Conservation (phyloP, 2,113 vertebrate genomes). For the Dolichallabes microphthalmus region DNA sequence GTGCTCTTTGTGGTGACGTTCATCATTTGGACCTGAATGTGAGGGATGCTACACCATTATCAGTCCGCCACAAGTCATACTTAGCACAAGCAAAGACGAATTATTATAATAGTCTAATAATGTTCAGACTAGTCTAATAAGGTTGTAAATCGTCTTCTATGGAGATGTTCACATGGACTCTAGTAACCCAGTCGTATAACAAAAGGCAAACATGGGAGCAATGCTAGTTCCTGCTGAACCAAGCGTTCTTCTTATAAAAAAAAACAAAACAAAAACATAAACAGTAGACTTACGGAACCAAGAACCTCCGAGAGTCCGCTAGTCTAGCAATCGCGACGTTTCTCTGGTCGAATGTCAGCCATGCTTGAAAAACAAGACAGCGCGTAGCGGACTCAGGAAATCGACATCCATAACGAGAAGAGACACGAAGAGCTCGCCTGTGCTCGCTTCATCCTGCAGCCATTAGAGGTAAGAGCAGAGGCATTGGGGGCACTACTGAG, state of each 20-base stretch:
- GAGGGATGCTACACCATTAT: not conserved
- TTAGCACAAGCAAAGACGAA: not conserved
- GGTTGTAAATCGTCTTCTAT: not conserved
- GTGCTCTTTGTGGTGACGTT: not conserved
- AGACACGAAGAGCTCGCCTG: not conserved
- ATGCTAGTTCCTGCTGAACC: constrained; percentile 23
- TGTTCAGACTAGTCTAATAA: not conserved
- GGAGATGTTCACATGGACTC: constrained; percentile 49
- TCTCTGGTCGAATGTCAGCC: constrained; percentile 51
- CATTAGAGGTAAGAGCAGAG: constrained; percentile 43
- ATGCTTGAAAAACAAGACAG: constrained; percentile 43
- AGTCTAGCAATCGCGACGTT: constrained; percentile 35
- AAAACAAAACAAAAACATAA: constrained; percentile 2
- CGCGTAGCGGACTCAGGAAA: constrained; percentile 27
- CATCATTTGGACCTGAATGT: not conserved
- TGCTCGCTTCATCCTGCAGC: constrained; percentile 45
- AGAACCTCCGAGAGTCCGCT: constrained; percentile 22
- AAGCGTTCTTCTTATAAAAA: not conserved
- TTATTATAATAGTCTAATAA: not conserved
- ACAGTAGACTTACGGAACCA: constrained; percentile 41
- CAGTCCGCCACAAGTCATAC: not conserved
- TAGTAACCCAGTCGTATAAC: constrained; percentile 38
- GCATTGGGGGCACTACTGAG: constrained; percentile 43
- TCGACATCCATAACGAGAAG: constrained; percentile 35
- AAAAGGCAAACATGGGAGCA: constrained; percentile 33